Evolutionary conservation across 2,797 vertebrate genomes (phyloP), one percentile per base, ranked within the genome.

Genomic region (Tympanoctomys barrerae): DNA sequence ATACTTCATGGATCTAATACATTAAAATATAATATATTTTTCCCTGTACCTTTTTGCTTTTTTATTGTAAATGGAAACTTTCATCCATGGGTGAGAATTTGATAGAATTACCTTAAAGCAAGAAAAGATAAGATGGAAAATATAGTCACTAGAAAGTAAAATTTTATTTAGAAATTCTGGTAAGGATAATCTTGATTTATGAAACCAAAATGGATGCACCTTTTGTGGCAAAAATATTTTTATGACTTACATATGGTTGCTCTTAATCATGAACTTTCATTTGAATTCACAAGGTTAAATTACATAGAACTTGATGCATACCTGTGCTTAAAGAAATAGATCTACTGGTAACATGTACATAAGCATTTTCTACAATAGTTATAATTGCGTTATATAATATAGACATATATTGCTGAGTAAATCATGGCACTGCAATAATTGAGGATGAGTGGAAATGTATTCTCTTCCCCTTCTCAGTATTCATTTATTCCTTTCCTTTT

Each of bases 101-200:
- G 26, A 78, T 33, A 61, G 42, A 78, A 62, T 75, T 28, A 81
- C 5, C 78, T 68, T n/a, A 46, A 90, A 80, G 39, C 7, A 75
- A 79, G 54, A 80, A 93, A 77, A 12, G 10, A 49, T 36, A 21
- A 91, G 22, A 33, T 21, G 4, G 57, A 87, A 91, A 89, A 68
- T 70, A 88, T 14, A 75, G 31, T 24, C 64, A 80, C 22, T 62
- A 11, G 31, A 61, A 75, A 88, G 28, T 39, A 66, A 42, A 31
- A 61, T n/a, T 87, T 87, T 83, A 68, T 92, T 81, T 87, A 31
- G 77, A 73, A 68, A 87, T 90, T 87, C 12, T 62, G 39, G 19
- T 19, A 52, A 90, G 57, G 83, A 73, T 42, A 86, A 54, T 19
- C 28, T 70, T 68, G 36, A 3, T 49, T 84, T 14, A 16, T 59